Base-by-base conservation (phyloP, 2,797 vertebrate species). In the Macrochelys suwanniensis region DNA sequence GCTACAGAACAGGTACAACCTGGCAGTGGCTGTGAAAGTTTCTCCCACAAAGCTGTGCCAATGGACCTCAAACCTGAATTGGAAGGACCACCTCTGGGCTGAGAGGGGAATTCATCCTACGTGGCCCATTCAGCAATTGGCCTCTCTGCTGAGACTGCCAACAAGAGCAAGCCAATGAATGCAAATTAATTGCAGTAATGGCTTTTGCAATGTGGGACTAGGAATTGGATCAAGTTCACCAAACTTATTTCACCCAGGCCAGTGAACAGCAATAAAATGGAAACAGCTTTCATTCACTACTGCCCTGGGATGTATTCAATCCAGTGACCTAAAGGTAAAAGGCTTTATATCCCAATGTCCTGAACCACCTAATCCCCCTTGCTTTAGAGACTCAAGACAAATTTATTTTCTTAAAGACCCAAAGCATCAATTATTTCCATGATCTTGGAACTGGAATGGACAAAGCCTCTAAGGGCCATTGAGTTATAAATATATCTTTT, bases 121-220 rank as follows among this genome's bases (percentile, higher is more conserved):
- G 23, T 77, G 82, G 93, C 74, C 50, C n/a, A 31, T 91, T 95
- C 95, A 96, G 84, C 65, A 37, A 89, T 95, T 95, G 88, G 89
- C 90, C 57, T 93, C 71, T 92, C 85, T 83, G 49, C 92, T 94
- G 82, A 90, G 80, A 17, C 28, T 88, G 31, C 85, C 51, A 92
- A 89, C 1, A 45, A 92, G 86, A 95, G 80, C 53, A 82, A 95
- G 82, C 93, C 95, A 95, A 78, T 95, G 95, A 93, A 97, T 96
- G 94, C 90, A 97, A 92, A 95, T 96, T 89, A 96, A 92, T 91
- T 89, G 77, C 93, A 87, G 87, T 95, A 89, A 59, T 85, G 86
- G 82, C 89, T 95, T 96, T 97, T 96, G 96, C 95, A 93, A 87
- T 94, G 82, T 94, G 93, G 47, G 95, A 74, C 89, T 95, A 95